Evolutionary conservation across 2,113 vertebrate genomes (phyloP).

Genomic region (Tetraodon nigroviridis): DNA sequence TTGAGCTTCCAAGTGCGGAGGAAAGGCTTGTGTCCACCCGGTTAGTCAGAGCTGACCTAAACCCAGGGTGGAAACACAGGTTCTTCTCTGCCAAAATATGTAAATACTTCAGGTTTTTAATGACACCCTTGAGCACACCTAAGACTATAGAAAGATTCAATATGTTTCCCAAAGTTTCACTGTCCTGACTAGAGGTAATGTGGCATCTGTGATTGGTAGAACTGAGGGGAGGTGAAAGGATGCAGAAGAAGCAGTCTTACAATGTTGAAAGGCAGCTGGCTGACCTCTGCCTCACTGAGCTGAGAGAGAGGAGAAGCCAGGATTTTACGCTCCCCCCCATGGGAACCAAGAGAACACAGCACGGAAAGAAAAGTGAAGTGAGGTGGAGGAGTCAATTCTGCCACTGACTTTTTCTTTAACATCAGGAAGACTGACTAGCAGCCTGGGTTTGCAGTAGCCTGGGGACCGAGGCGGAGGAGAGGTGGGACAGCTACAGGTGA

Average conservation of each 20-base stretch:
- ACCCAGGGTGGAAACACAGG: too few species aligned
- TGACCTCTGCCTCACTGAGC: slow-evolving; percentile 39
- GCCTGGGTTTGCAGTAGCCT: slow-evolving; percentile 21
- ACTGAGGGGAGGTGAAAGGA: slow-evolving; percentile 13
- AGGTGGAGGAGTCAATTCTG: slow-evolving; percentile 22
- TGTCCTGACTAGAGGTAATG: too few species aligned
- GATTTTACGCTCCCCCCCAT: slow-evolving; percentile 27
- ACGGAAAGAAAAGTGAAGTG: slow-evolving; percentile 24
- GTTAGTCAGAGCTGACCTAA: too few species aligned
- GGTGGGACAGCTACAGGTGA: slow-evolving; percentile 13
- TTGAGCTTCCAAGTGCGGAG: too few species aligned
- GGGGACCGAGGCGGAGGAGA: slow-evolving; percentile 22
- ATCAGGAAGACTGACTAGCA: slow-evolving; percentile 41
- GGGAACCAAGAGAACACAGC: slow-evolving; percentile 22
- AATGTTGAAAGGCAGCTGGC: slow-evolving; percentile 32
- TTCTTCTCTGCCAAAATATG: too few species aligned
- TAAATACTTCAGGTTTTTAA: too few species aligned
- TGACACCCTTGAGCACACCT: background rate
- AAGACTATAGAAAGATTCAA: background rate
- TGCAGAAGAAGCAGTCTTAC: slow-evolving; percentile 10
- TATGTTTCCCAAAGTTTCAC: background rate
- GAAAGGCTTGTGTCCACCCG: too few species aligned
- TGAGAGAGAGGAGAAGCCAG: slow-evolving; percentile 34
- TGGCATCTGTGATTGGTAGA: background rate
- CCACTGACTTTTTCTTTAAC: slow-evolving; percentile 25